Evolutionary conservation across 2,888 invertebrate genomes (phyloP).

Genomic region (Drosophila neotestacea): DNA sequence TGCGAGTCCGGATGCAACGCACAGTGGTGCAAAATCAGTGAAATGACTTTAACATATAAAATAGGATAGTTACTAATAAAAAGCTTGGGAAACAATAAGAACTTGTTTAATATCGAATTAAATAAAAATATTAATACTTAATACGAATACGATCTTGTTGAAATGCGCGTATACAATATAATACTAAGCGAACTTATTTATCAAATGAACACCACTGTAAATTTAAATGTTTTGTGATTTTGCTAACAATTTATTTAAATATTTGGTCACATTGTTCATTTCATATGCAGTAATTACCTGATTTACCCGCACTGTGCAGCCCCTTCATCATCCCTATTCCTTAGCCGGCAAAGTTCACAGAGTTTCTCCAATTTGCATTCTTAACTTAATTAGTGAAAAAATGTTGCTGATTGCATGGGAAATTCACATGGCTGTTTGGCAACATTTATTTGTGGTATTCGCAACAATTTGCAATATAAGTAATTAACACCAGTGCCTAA

Average conservation of each 20-base stretch:
- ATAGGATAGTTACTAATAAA: neutral
- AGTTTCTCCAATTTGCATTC: conserved; percentile 47
- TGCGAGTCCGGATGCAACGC: neutral
- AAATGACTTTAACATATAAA: neutral
- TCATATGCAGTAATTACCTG: conserved; percentile 32
- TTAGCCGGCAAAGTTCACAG: conserved; percentile 47
- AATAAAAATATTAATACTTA: no score
- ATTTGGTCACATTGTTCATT: conserved; percentile 37
- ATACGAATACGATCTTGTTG: no score
- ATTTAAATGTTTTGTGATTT: neutral
- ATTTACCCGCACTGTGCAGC: conserved; percentile 3
- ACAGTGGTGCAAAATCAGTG: conserved; percentile 13
- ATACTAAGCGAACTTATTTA: neutral
- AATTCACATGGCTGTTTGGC: conserved; percentile 45
- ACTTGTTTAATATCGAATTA: neutral
- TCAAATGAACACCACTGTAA: neutral
- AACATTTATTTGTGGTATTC: conserved; percentile 10
- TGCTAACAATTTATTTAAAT: conserved; percentile 51
- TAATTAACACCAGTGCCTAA: conserved; percentile 50
- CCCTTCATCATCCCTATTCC: conserved; percentile 11
- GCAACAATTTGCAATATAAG: conserved; percentile 15
- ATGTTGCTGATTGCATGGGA: conserved; percentile 59
- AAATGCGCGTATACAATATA: no score
- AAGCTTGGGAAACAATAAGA: neutral
- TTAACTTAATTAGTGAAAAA: conserved; percentile 46